Evolutionary conservation across 2,113 vertebrate species (phyloP), one percentile per base, ranked within the genome.

Genomic region (Heloderma charlesbogerti): DNA sequence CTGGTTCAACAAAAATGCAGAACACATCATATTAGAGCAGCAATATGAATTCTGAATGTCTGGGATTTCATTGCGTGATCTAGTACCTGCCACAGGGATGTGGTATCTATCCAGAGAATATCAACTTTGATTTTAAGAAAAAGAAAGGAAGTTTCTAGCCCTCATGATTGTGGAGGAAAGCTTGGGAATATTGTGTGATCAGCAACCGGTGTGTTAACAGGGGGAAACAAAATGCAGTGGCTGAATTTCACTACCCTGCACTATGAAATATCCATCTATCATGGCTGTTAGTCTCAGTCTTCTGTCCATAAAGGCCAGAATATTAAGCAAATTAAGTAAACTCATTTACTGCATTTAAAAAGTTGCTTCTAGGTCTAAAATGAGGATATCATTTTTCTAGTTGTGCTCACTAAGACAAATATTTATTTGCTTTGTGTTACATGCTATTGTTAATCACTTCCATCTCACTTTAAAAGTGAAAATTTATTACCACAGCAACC

Each of bases 41-140:
- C 20, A 8, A 22, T 54, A 22, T 91, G 92, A 89, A 10, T 79
- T 82, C 88, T 86, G 91, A 84, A 48, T 74, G 60, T 51, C 88
- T 25, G 43, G n/a, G 48, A 15, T 10, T 80, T 80, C 79, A 81
- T 18, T n/a, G 31, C n/a, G 48, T 34, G 51, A 60, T 60, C 34
- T 57, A 3, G n/a, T 60, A 63, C 51, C 34, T 37, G 16, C 51
- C 6, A 13, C 13, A 31, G 40, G 57, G 29, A 82, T 31, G 13
- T n/a, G 51, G 31, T 15, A 25, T 16, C 12, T 15, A 25, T 16
- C 12, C 57, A 63, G 1, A 66, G 22, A 40, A 63, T 66, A 22
- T 84, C 8, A 66, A 2, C 1, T 63, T 40, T 43, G 12, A 43
- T 67, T 67, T 84, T 29, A 60, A 60, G 54, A 67, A 48, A 51